Percentiles rank a stretch among this genome's conserved stretches.
These are phyloP conservation scores for Atta cephalotes DNA, from an alignment of 1,140 invertebrate genomes.

Conservation along the genomic window DNA sequence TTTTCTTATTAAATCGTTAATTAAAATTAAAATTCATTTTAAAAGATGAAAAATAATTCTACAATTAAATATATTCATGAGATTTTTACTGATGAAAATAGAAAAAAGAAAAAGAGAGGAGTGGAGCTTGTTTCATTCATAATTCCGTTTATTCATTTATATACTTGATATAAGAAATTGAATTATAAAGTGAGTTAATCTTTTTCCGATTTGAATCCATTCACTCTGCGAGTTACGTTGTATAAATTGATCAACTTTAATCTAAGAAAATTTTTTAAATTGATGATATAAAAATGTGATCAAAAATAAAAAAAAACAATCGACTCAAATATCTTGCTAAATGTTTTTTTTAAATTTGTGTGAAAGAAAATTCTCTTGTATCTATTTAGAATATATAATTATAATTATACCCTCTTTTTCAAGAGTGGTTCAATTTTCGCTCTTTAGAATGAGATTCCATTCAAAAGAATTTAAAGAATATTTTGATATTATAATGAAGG, in stretches of 20 bases:
- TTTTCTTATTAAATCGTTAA: not conserved
- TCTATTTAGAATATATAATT: no score
- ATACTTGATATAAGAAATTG: not conserved
- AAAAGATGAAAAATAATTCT: not conserved
- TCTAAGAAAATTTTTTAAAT: not conserved
- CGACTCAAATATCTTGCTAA: not conserved
- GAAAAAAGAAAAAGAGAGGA: not conserved
- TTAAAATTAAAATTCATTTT: no score
- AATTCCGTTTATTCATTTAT: slow-evolving; percentile 4
- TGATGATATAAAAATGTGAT: not conserved
- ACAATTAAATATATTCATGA: not conserved
- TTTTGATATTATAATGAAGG: no score
- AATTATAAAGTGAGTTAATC: not conserved
- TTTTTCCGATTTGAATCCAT: not conserved
- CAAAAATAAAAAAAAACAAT: not conserved
- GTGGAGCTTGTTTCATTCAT: not conserved
- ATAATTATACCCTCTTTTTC: no score
- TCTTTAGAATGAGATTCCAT: no score
- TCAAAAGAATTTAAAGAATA: no score
- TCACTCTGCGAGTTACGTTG: not conserved
- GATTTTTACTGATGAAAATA: not conserved
- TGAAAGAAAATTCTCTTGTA: not conserved
- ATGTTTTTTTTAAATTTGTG: not conserved
- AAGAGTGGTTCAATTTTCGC: no score
- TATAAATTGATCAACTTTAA: not conserved